These are phyloP conservation scores for Drosophila ficusphila DNA, from an alignment of 1,140 invertebrate species.

Conservation along the genomic window DNA sequence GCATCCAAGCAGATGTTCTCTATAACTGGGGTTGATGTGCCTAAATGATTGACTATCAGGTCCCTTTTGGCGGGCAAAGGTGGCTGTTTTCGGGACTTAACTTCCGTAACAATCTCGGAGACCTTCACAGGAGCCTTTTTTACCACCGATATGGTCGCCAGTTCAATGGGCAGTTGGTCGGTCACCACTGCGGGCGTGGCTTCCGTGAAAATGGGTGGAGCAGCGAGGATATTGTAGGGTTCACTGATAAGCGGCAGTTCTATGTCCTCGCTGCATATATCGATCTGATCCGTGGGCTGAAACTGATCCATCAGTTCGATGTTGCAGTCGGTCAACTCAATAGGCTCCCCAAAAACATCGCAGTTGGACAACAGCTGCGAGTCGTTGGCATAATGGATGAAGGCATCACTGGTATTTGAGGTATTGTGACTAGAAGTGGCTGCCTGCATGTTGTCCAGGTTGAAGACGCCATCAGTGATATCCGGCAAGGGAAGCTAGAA, in stretches of 20 bases:
- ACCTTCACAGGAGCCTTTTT: constrained; percentile 65
- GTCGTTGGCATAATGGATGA: constrained; percentile 66
- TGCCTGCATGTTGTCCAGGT: constrained; percentile 55
- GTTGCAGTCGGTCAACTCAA: constrained; percentile 75
- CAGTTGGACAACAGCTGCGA: constrained; percentile 68
- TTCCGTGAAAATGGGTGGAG: constrained; percentile 46
- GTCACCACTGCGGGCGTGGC: constrained; percentile 16
- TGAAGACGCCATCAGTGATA: constrained; percentile 55
- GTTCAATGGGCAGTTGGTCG: constrained; percentile 62
- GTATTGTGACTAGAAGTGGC: constrained; percentile 6
- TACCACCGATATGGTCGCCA: constrained; percentile 66
- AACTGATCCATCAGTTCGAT: constrained; percentile 81
- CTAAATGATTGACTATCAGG: constrained; percentile 57
- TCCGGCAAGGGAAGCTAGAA: constrained; percentile 50
- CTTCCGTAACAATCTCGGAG: constrained; percentile 56
- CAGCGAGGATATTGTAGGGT: constrained; percentile 60
- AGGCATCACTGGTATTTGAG: constrained; percentile 27
- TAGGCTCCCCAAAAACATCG: constrained; percentile 50
- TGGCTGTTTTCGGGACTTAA: constrained; percentile 61
- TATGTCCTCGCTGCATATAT: constrained; percentile 74
- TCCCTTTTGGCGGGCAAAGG: constrained; percentile 64
- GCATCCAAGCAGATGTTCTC: constrained; percentile 34
- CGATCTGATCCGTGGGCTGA: constrained; percentile 75
- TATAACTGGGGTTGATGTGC: neutral
- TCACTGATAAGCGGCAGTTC: constrained; percentile 59